These are phyloP conservation scores for Empis livida DNA, from an alignment of 2,888 invertebrate genomes.

Conservation along the genomic window DNA sequence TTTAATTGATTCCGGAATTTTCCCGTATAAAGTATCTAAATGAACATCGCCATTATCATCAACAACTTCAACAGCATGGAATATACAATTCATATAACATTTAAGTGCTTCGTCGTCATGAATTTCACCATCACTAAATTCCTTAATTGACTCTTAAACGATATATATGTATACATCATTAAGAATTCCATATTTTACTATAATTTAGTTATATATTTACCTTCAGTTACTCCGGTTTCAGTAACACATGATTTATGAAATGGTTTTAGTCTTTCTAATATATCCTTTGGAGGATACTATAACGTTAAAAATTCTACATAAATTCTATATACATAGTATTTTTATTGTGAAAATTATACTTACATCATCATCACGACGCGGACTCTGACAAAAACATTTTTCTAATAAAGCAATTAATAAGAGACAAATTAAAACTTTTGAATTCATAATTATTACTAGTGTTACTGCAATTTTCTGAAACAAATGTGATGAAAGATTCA, in stretches of 20 bases:
- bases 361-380: too few species aligned
- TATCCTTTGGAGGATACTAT: slow-evolving; percentile 30
- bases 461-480: too few species aligned
- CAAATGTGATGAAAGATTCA: too few species aligned
- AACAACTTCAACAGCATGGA: slow-evolving; percentile 31
- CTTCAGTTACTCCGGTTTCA: slow-evolving; percentile 30
- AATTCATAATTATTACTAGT: too few species aligned
- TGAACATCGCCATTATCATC: slow-evolving; percentile 33
- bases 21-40: slow-evolving; percentile 25
- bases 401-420: too few species aligned
- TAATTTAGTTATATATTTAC: slow-evolving; percentile 15
- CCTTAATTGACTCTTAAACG: slow-evolving; percentile 28
- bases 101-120: slow-evolving; percentile 33
- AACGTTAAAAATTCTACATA: background rate
- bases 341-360: too few species aligned
- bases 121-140: slow-evolving; percentile 34
- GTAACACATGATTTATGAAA: slow-evolving; percentile 27
- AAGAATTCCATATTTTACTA: too few species aligned
- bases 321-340: too few species aligned
- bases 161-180: background rate
- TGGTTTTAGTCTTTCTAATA: slow-evolving; percentile 25
- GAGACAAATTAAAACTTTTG: too few species aligned
- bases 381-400: too few species aligned
- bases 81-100: slow-evolving; percentile 35
- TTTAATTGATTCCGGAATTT: slow-evolving; percentile 24